Percentiles rank a stretch among this genome's conserved stretches.
Conservation (phyloP, 2,113 vertebrate species). For the Pedionomus torquatus region DNA sequence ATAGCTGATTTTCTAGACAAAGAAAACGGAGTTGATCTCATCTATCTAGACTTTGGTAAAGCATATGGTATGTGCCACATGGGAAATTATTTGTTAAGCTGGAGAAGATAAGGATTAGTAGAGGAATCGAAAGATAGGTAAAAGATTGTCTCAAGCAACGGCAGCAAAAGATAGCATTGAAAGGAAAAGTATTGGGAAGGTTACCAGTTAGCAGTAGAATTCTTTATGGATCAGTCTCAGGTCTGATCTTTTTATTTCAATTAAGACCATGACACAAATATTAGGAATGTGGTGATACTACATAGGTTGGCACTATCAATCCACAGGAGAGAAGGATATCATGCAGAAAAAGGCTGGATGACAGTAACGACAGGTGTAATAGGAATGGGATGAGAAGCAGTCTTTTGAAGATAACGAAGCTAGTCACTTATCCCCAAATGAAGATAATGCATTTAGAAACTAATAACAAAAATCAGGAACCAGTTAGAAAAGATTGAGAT, state of each 20-base stretch:
- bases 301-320: not conserved
- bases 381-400: not conserved
- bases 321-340: not conserved
- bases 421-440: slow-evolving; percentile 6
- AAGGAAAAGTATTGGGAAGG: not conserved
- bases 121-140: slow-evolving; percentile 49
- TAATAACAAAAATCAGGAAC: slow-evolving; percentile 42
- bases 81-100: slow-evolving; percentile 64
- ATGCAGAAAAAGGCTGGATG: slow-evolving; percentile 25
- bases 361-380: not conserved
- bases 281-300: not conserved
- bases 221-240: slow-evolving; percentile 27
- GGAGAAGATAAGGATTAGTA: slow-evolving; percentile 60
- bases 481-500: slow-evolving; percentile 14
- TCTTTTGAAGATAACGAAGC: slow-evolving; percentile 39
- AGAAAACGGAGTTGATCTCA: slow-evolving; percentile 30
- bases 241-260: slow-evolving; percentile 35
- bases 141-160: slow-evolving; percentile 14
- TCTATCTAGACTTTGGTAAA: slow-evolving; percentile 16
- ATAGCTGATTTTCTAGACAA: slow-evolving; percentile 64
- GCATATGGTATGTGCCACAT: not conserved
- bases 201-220: slow-evolving; percentile 36
- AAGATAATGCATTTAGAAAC: slow-evolving; percentile 44
- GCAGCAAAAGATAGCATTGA: slow-evolving; percentile 52
- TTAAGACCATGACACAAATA: slow-evolving; percentile 26